Evolutionary conservation across 2,797 vertebrate species (phyloP).

Genomic region (Acanthis flammea): DNA sequence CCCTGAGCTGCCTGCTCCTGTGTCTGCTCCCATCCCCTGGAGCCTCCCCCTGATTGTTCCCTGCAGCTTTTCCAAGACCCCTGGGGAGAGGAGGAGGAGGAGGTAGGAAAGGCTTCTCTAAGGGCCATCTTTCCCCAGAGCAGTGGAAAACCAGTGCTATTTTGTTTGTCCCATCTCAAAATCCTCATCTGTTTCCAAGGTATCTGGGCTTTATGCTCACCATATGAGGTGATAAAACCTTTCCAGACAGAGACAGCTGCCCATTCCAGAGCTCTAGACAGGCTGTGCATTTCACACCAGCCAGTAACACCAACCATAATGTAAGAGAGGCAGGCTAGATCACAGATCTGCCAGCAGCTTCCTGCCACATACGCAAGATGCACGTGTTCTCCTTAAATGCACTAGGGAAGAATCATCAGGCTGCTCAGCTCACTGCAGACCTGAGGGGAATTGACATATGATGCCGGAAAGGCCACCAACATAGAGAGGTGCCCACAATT

Average conservation of each 20-base stretch:
- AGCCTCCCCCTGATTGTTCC: not conserved
- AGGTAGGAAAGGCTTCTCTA: not conserved
- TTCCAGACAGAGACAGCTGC: not conserved
- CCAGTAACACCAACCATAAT: not conserved
- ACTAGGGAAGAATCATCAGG: not conserved
- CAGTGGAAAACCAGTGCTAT: not conserved
- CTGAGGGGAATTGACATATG: fast-evolving
- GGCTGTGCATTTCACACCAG: not conserved
- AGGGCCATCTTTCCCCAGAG: not conserved
- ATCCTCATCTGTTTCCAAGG: not conserved
- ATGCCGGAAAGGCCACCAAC: not conserved
- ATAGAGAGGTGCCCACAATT: not conserved
- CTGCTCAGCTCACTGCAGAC: not conserved
- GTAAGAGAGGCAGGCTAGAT: not conserved
- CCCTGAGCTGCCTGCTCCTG: not conserved
- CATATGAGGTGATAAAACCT: not conserved
- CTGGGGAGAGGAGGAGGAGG: not conserved
- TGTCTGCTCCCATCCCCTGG: not conserved
- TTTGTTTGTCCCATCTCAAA: not conserved
- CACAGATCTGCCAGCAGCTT: not conserved
- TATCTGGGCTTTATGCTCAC: not conserved
- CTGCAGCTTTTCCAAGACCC: not conserved
- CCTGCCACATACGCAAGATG: not conserved
- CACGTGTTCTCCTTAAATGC: not conserved
- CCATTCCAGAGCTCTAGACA: not conserved